Percentiles rank a stretch among this genome's conserved stretches.
These are phyloP conservation scores for Tachysurus vachellii DNA, from an alignment of 2,113 vertebrate genomes.

Conservation along the genomic window DNA sequence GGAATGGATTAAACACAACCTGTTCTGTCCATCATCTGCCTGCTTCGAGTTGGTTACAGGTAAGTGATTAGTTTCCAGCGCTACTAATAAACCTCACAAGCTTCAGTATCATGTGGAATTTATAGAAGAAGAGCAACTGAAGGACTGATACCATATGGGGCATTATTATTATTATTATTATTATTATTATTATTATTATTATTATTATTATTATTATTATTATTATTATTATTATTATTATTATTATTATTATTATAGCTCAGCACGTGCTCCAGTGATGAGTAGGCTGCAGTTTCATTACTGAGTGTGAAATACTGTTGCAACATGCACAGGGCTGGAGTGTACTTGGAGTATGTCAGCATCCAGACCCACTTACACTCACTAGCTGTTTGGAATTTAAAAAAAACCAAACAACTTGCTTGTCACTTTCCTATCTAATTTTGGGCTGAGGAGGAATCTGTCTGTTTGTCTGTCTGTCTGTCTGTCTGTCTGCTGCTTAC, in stretches of 20 bases:
- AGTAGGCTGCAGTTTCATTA: not conserved
- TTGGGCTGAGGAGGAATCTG: slow-evolving; percentile 2
- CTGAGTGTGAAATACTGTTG: not conserved
- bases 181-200: no score
- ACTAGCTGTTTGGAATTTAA: slow-evolving; percentile 5
- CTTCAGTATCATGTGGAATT: not conserved
- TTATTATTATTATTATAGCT: not conserved
- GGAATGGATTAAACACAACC: slow-evolving; percentile 52
- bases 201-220: no score
- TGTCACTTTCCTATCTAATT: slow-evolving; percentile 34
- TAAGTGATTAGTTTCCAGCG: slow-evolving; percentile 7
- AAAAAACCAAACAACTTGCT: not conserved
- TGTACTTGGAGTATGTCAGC: not conserved
- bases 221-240: no score
- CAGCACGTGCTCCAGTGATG: not conserved
- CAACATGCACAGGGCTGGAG: not conserved
- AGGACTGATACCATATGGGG: not conserved
- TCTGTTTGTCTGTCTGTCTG: not conserved
- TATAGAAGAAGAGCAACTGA: not conserved
- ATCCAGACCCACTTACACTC: not conserved
- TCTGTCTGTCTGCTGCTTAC: not conserved
- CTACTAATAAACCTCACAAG: no score
- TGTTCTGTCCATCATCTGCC: slow-evolving; percentile 37
- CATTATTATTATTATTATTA: no score
- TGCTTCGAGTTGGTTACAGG: slow-evolving; percentile 33